Evolutionary conservation across 2,113 vertebrate genomes (phyloP).

Genomic region (Rhabdornis inornatus): DNA sequence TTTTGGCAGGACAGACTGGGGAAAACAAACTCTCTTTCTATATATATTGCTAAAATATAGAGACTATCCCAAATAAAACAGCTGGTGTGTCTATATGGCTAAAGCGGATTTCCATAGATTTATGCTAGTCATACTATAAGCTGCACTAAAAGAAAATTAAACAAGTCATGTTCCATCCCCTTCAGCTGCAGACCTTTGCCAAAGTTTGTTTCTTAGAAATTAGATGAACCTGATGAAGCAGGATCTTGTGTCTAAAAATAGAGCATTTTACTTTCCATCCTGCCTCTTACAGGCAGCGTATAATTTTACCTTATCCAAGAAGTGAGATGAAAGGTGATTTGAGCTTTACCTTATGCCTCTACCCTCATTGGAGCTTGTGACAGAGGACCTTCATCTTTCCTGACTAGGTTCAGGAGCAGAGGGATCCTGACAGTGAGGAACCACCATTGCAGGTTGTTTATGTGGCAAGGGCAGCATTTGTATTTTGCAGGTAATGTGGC

Average conservation of each 20-base stretch:
- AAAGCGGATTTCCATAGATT: slow-evolving; percentile 9
- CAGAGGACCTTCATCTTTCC: not conserved
- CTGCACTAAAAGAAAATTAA: slow-evolving; percentile 1
- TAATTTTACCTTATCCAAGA: slow-evolving; percentile 3
- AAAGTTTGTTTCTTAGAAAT: slow-evolving; percentile 43
- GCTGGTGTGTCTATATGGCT: not conserved
- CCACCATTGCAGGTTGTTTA: not conserved
- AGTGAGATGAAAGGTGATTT: slow-evolving; percentile 1
- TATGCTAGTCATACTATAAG: not conserved
- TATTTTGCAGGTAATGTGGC: not conserved
- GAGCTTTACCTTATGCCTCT: not conserved
- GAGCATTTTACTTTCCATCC: slow-evolving; percentile 16
- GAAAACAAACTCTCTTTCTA: not conserved
- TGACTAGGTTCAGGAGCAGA: not conserved
- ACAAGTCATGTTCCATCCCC: not conserved
- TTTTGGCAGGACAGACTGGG: slow-evolving; percentile 11
- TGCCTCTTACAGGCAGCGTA: not conserved
- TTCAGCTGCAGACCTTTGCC: slow-evolving; percentile 1
- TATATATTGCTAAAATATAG: not conserved
- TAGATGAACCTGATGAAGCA: slow-evolving; percentile 14
- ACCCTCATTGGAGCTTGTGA: not conserved
- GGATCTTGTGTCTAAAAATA: slow-evolving; percentile 14
- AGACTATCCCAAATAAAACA: not conserved
- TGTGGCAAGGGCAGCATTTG: not conserved
- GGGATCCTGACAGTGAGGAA: not conserved